Evolutionary conservation across 2,888 invertebrate genomes (phyloP), one percentile per base, ranked within the genome.

Genomic region (Cancer borealis): DNA sequence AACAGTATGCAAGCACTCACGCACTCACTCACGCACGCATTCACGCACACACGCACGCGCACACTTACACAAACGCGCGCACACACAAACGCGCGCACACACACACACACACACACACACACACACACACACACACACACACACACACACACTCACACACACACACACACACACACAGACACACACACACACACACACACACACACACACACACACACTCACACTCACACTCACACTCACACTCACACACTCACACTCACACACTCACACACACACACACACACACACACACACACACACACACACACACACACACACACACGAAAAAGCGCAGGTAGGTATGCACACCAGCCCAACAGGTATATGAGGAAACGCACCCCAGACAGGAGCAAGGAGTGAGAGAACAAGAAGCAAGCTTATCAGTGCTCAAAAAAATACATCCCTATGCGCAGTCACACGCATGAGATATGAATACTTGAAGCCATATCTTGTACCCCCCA

Each of bases 211-310:
- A 17, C 88, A 17, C 47, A n/a, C 21, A n/a, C 88, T 21, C 47
- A 47, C 88, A 46, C 88, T 5, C 46, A 21, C 47, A 46, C 46
- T 0, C 46, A 46, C 47, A 88, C 88, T 47, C 88, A 88, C 88
- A 88, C 88, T 46, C 88, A 88, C 88, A 88, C 88, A 88, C 88
- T 47, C 88, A 88, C 88, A 88, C 88, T 47, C 88, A 88, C 88
- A 88, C 88, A 88, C 88, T 47, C 88, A 47, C 88, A 89, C 88
- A 47, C 88, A 89, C 46, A 47, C 88, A 89, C 88, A 54, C 54
- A 54, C 54, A 54, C 54, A 54, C 54, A 73, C 73, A 73, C 73
- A 73, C 73, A 73, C 30, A 79, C 30, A 79, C 26, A 79, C 79
- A 30, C 79, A 30, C 79, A 79, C 30, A 79, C 79, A 79, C 79